Percentiles rank a stretch among this genome's conserved stretches.
Conservation (phyloP, 2,797 vertebrate species). For the Spinus pinus region DNA sequence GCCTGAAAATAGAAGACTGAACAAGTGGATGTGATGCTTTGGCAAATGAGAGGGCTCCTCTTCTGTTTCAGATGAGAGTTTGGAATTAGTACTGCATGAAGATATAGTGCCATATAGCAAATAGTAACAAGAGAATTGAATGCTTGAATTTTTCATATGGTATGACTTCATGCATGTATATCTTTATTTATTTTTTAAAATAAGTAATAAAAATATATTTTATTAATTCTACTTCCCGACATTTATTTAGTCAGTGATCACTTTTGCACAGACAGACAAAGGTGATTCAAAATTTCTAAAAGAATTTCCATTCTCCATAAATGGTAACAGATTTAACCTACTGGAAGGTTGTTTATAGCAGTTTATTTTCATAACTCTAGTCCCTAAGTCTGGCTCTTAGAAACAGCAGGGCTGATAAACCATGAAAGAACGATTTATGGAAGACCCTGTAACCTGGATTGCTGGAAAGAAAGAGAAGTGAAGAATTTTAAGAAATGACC, state of each 20-base stretch:
- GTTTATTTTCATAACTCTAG: conserved; percentile 57
- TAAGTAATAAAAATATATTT: neutral
- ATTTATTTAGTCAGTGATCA: conserved; percentile 48
- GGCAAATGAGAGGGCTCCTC: neutral
- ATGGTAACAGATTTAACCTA: conserved; percentile 40
- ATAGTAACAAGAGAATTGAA: neutral
- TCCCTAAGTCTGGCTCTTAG: conserved; percentile 54
- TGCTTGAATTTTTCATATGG: neutral
- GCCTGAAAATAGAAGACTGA: neutral
- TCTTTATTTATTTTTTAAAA: neutral
- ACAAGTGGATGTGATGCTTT: neutral
- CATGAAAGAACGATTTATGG: conserved; percentile 61
- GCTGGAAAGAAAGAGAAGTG: conserved; percentile 55
- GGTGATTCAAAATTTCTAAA: conserved; percentile 60
- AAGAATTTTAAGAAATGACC: conserved; percentile 69
- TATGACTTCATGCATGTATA: neutral
- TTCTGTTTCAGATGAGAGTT: neutral
- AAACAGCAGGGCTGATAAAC: conserved; percentile 59
- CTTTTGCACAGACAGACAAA: conserved; percentile 34
- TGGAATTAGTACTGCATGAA: neutral
- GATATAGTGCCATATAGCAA: neutral
- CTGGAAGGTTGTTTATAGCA: conserved; percentile 52
- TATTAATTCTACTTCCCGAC: neutral
- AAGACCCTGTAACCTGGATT: conserved; percentile 31
- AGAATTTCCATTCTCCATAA: conserved; percentile 49